phyloP scores from a whole-genome alignment of 2,113 vertebrate genomes.

The Tricholaema leucomelas region DNA sequence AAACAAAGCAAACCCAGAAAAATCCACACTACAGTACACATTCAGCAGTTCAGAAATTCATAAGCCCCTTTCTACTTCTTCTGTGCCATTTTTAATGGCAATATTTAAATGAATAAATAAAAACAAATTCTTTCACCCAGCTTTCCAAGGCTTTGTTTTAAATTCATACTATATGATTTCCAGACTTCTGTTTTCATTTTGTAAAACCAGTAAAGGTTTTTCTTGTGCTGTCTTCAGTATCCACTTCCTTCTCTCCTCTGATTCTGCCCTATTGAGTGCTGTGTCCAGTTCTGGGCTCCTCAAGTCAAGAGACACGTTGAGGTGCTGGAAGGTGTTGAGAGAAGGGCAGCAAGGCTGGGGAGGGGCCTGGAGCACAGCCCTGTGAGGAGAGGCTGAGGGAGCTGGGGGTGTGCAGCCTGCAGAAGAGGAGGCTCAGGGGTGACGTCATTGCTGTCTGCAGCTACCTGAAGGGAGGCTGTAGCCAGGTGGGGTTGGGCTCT shows the following conservation, averaged over 20 bases:
- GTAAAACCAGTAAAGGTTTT: neutral
- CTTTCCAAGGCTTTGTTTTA: neutral
- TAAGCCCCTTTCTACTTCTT: neutral
- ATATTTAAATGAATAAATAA: neutral
- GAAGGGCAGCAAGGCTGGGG: no score
- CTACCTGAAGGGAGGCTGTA: no score
- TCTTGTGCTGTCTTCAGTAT: neutral
- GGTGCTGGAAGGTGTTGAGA: no score
- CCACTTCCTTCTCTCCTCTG: neutral
- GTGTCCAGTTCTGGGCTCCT: no score
- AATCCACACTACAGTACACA: neutral
- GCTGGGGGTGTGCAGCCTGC: no score
- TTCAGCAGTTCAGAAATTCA: neutral
- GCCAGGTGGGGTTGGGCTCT: no score
- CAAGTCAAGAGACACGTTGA: no score
- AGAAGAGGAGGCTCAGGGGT: no score
- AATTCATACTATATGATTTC: neutral
- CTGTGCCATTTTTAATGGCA: neutral
- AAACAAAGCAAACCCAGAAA: neutral
- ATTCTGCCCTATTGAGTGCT: no score
- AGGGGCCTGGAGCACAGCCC: no score
- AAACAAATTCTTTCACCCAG: neutral
- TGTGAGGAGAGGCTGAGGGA: no score
- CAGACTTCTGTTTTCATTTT: neutral
- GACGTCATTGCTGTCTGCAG: no score